A percentile compares a stretch with the other conserved stretches of the same genome.
phyloP scores from a whole-genome alignment of 2,888 invertebrate genomes.

The Rugalucina vietnamica region DNA sequence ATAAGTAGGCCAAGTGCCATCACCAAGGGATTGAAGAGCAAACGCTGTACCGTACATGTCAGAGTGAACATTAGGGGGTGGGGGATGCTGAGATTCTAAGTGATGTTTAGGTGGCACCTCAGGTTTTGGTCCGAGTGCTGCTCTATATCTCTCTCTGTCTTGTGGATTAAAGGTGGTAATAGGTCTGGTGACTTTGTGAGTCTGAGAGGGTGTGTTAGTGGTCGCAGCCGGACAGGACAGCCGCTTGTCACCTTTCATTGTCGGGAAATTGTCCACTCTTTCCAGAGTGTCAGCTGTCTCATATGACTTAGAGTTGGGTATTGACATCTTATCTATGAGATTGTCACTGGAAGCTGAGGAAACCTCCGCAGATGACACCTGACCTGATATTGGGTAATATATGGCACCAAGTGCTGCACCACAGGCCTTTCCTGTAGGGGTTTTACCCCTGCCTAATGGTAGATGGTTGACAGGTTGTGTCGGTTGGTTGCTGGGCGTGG shows the following conservation, averaged over 20 bases:
- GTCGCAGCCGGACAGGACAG: conserved; percentile 8
- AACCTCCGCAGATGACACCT: conserved; percentile 45
- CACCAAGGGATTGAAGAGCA: conserved; percentile 80
- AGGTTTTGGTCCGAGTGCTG: conserved; percentile 8
- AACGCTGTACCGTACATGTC: conserved; percentile 82
- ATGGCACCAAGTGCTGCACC: conserved; percentile 40
- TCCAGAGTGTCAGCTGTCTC: conserved; percentile 59
- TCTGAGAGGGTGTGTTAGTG: conserved; percentile 17
- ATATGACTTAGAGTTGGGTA: conserved; percentile 46
- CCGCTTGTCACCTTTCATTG: conserved; percentile 53
- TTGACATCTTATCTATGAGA: conserved; percentile 44
- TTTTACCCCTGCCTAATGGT: conserved; percentile 12
- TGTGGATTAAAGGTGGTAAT: conserved; percentile 60
- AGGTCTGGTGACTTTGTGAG: conserved; percentile 57
- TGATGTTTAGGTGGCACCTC: conserved; percentile 19
- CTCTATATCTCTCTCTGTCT: conserved; percentile 47
- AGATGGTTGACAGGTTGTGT: not conserved
- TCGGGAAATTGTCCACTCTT: conserved; percentile 47
- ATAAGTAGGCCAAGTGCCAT: conserved; percentile 74
- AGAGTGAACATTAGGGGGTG: conserved; percentile 77
- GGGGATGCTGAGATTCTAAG: conserved; percentile 41
- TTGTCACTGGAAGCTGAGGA: conserved; percentile 54
- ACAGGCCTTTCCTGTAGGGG: conserved; percentile 41
- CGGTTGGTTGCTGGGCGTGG: not conserved
- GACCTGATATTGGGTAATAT: conserved; percentile 34